Evolutionary conservation across 35 echinoderm and acorn worm genomes (phyloP).

Genomic region (Chiridota heheva): DNA sequence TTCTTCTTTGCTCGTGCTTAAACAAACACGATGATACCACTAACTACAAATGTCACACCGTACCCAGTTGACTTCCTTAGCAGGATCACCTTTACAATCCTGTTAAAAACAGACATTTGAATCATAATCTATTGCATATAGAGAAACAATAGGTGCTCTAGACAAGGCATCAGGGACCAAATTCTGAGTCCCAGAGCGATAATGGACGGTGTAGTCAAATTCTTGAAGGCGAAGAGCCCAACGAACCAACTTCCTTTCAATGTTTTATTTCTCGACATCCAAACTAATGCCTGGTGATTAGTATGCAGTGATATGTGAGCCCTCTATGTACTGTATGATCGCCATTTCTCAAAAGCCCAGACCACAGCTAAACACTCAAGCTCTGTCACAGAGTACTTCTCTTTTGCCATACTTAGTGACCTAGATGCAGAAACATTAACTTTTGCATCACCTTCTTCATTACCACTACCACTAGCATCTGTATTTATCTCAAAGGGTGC

Average conservation of each 20-base stretch:
- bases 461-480: slow-evolving; percentile 34
- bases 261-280: slow-evolving; percentile 15
- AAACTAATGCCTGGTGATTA: slow-evolving; percentile 49
- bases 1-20: not conserved
- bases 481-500: slow-evolving; percentile 20
- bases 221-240: slow-evolving; percentile 47
- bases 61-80: slow-evolving; percentile 22
- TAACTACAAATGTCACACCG: slow-evolving; percentile 44
- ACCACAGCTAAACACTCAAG: slow-evolving; percentile 47
- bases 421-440: slow-evolving; percentile 46
- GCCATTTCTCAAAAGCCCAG: slow-evolving; percentile 54
- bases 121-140: slow-evolving; percentile 14
- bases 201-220: slow-evolving; percentile 20
- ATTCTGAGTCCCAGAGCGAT: slow-evolving; percentile 27
- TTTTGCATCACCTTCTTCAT: not conserved
- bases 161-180: slow-evolving; percentile 45
- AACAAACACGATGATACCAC: slow-evolving; percentile 33
- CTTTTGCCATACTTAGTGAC: not conserved
- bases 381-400: slow-evolving; percentile 43
- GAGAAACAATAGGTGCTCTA: not conserved
- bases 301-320: slow-evolving; percentile 7
- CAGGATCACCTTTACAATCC: slow-evolving; percentile 24
- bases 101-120: slow-evolving; percentile 5
- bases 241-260: slow-evolving; percentile 17
- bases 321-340: slow-evolving; percentile 5